phyloP scores from a whole-genome alignment of 2,113 vertebrate genomes.

The Gadus chalcogrammus region DNA sequence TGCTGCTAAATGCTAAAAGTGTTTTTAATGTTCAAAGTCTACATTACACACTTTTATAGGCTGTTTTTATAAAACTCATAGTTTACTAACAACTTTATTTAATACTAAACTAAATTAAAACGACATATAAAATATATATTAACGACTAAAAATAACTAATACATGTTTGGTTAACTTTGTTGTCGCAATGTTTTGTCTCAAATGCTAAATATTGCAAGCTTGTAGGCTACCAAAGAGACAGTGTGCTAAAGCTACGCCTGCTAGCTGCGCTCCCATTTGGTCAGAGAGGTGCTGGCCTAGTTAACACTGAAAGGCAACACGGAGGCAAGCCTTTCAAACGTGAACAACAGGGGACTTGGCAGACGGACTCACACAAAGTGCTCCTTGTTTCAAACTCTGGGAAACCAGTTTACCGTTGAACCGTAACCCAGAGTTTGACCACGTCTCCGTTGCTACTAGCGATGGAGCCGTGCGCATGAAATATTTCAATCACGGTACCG shows the following conservation, averaged over 20 bases:
- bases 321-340: conserved; percentile 33
- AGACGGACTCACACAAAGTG: conserved; percentile 31
- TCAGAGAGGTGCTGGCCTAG: conserved; percentile 52
- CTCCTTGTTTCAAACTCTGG: conserved; percentile 39
- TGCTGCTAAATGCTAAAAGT: too few species aligned
- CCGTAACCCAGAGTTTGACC: conserved; percentile 9
- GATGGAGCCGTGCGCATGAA: background rate
- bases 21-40: background rate
- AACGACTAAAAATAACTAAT: background rate
- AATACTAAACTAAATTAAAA: too few species aligned
- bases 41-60: background rate
- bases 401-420: background rate
- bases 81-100: too few species aligned
- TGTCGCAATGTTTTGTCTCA: background rate
- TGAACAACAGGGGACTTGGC: conserved; percentile 32
- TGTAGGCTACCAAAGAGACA: conserved; percentile 13
- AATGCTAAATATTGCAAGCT: background rate
- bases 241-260: conserved; percentile 43
- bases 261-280: conserved; percentile 40
- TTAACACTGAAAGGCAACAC: conserved; percentile 39
- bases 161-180: background rate
- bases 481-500: background rate
- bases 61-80: too few species aligned
- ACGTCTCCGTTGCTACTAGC: conserved; percentile 6
- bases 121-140: background rate